Evolutionary conservation across 2,888 invertebrate species (phyloP).

Genomic region (Octodonta nipae): DNA sequence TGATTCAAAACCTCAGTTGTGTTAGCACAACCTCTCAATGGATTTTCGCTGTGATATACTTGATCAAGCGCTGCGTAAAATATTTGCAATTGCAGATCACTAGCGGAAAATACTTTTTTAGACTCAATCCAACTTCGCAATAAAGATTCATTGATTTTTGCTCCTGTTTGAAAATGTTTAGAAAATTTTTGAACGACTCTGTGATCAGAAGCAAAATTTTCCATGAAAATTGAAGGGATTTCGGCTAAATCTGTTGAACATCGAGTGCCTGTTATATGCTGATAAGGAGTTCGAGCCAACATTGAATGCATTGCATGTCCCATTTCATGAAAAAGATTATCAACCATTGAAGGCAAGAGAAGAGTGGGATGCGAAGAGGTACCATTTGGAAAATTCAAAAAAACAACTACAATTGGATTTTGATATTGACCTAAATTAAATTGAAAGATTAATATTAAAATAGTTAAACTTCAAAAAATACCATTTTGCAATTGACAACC

Average conservation of each 20-base stretch:
- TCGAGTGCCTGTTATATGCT: constrained; percentile 93
- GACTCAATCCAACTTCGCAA: constrained; percentile 68
- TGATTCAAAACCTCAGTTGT: constrained; percentile 64
- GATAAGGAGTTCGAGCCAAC: constrained; percentile 86
- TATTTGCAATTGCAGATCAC: constrained; percentile 56
- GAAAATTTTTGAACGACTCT: constrained; percentile 76
- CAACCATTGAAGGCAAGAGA: constrained; percentile 71
- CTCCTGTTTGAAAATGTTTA: constrained; percentile 77
- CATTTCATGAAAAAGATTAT: constrained; percentile 97
- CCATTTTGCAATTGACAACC: constrained; percentile 69
- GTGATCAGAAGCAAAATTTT: constrained; percentile 86
- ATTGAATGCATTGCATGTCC: constrained; percentile 99
- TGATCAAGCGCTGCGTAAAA: constrained; percentile 71
- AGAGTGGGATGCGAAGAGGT: constrained; percentile 64
- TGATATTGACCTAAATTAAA: no score
- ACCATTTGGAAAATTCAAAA: constrained; percentile 73
- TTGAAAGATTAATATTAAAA: no score
- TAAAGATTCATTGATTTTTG: constrained; percentile 68
- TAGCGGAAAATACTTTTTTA: constrained; percentile 76
- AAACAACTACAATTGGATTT: constrained; percentile 83
- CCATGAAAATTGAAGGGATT: constrained; percentile 95
- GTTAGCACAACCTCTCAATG: constrained; percentile 33
- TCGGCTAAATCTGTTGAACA: constrained; percentile 97
- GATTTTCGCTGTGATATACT: constrained; percentile 60
- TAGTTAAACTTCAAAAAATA: no score